Percentiles rank a stretch among this genome's conserved stretches.
phyloP scores from a whole-genome alignment of 2,888 invertebrate genomes.

The Metalampra italica region DNA sequence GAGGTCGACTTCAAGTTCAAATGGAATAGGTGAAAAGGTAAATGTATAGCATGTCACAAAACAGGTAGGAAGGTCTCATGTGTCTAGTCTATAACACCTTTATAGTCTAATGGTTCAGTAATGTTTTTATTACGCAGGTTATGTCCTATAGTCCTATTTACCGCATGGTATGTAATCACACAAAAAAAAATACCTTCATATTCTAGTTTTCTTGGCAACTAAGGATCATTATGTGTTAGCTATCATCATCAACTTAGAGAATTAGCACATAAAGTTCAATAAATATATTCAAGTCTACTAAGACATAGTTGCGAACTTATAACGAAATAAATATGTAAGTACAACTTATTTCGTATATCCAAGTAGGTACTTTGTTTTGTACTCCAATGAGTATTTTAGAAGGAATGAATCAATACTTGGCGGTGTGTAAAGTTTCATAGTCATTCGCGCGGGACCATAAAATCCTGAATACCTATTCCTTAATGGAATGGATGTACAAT shows the following conservation, averaged over 20 bases:
- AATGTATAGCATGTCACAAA: too few species aligned
- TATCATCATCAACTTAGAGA: not conserved
- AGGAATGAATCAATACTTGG: too few species aligned
- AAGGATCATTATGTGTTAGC: not conserved
- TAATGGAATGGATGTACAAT: too few species aligned
- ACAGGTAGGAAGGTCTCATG: too few species aligned
- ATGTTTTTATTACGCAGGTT: too few species aligned
- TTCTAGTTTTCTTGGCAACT: not conserved
- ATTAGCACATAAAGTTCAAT: not conserved
- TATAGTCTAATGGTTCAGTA: too few species aligned
- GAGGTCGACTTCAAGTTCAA: too few species aligned
- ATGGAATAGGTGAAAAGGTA: too few species aligned
- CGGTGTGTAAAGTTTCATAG: too few species aligned
- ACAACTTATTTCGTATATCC: not conserved
- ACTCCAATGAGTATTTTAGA: not conserved
- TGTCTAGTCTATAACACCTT: too few species aligned
- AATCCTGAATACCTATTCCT: too few species aligned
- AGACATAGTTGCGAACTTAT: not conserved
- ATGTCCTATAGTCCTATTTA: not conserved
- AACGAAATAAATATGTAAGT: not conserved
- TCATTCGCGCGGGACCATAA: too few species aligned
- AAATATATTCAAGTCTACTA: conserved; percentile 1
- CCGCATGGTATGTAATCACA: not conserved
- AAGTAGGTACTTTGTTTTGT: not conserved
- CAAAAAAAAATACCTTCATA: not conserved